Base-by-base conservation (phyloP, 2,888 invertebrate genomes). In the Brenthis ino region DNA sequence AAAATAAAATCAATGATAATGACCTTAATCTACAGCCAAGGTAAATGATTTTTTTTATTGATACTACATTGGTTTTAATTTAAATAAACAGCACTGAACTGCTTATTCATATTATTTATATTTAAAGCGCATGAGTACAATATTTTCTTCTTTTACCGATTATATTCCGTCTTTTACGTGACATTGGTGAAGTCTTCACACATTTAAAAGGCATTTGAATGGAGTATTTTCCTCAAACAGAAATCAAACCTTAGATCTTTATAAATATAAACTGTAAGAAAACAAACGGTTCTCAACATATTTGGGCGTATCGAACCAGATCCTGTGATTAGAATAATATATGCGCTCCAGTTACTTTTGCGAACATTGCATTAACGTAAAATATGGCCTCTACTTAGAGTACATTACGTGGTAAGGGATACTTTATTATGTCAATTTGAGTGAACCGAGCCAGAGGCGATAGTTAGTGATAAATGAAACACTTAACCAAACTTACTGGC, bases 401-500 rank as follows among this genome's bases (percentile, higher is more conserved):
- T 13, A 47, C 64, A 64, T 64, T 55, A 64, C 55, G 11, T 33
- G 51, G 47, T 48, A 24, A 48, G 28, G 16, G 47, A 6, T 56
- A 55, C 5, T 56, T 63, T 57, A 56, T 63, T 61, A 56, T n/a
- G 50, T 55, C 53, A 53, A 53, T 64, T 63, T 61, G 67, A 55
- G 20, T 53, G 50, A 67, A 33, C 43, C 33, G n/a, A 63, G 47
- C 63, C 50, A 47, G 54, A 54, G 67, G 69, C 58, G 47, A 57
- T 50, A 48, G 66, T 58, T 58, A 14, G 20, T 47, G 50, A 43
- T 63, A 64, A 55, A 48, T 65, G 24, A 54, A 37, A 24, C 61
- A 50, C 55, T 64, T 64, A 68, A 24, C 28, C 33, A 11, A 16
- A 53, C 51, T n/a, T 33, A 33, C 16, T 11, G 37, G 24, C 24